phyloP scores from a whole-genome alignment of 1,140 invertebrate species.

The Zaprionus nigranus region DNA sequence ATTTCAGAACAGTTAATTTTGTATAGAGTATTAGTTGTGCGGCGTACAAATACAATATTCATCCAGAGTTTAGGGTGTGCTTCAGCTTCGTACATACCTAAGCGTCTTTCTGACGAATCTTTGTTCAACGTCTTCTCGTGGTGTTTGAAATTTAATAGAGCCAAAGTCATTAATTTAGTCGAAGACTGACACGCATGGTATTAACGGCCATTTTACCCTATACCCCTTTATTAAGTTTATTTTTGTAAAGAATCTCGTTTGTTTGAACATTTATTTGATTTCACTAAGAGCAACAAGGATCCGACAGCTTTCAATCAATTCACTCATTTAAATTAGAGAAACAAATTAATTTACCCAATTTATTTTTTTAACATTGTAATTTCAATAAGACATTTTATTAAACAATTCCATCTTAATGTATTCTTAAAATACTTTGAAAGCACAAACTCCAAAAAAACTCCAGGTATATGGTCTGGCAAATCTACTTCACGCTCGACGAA shows the following conservation, averaged over 20 bases:
- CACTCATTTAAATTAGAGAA: neutral
- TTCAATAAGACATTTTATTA: no score
- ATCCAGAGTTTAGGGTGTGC: constrained; percentile 11
- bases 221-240: constrained; percentile 16
- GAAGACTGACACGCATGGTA: constrained; percentile 61
- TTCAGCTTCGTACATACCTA: constrained; percentile 1
- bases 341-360: no score
- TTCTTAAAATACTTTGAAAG: neutral
- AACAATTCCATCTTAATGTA: no score
- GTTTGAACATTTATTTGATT: constrained; percentile 56
- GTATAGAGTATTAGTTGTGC: neutral
- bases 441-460: neutral
- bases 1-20: neutral
- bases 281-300: constrained; percentile 37
- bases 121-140: constrained; percentile 14
- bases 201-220: constrained; percentile 49
- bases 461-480: neutral
- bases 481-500: constrained; percentile 63
- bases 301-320: constrained; percentile 49
- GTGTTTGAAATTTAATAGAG: constrained; percentile 50
- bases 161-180: constrained; percentile 60
- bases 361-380: no score
- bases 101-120: neutral
- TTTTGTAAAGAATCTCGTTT: constrained; percentile 51
- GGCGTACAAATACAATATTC: no score